Evolutionary conservation across 2,113 vertebrate genomes (phyloP).

Genomic region (Leptobrachium ailaonicum): DNA sequence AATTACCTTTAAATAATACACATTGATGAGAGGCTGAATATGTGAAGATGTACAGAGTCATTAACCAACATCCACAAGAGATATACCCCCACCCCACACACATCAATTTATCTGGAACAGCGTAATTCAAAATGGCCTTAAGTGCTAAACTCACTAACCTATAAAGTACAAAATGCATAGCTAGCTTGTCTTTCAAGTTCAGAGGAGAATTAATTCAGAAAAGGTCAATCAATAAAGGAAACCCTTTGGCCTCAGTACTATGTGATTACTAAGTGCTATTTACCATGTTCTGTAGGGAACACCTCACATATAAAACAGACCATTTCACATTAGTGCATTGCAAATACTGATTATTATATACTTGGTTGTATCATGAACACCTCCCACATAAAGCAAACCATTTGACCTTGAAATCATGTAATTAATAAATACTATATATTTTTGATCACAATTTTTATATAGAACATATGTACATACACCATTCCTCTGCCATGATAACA

Average conservation of each 20-base stretch:
- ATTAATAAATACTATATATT: no score
- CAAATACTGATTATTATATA: no score
- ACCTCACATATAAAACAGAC: no score
- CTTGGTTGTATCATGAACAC: no score
- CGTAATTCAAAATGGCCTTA: not conserved
- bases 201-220: not conserved
- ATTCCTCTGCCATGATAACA: no score
- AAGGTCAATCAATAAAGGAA: not conserved
- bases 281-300: not conserved
- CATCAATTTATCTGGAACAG: not conserved
- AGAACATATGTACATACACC: no score
- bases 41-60: not conserved
- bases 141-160: not conserved
- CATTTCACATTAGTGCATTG: no score
- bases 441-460: no score
- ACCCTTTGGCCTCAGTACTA: not conserved
- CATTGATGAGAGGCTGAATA: not conserved
- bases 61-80: not conserved
- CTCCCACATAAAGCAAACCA: no score
- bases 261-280: not conserved
- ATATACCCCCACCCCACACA: not conserved
- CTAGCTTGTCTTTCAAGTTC: not conserved
- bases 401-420: no score
- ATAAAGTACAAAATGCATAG: not conserved
- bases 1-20: not conserved